Base-by-base conservation (phyloP, 2,113 vertebrate genomes). In the Plecturocebus donacophilus region DNA sequence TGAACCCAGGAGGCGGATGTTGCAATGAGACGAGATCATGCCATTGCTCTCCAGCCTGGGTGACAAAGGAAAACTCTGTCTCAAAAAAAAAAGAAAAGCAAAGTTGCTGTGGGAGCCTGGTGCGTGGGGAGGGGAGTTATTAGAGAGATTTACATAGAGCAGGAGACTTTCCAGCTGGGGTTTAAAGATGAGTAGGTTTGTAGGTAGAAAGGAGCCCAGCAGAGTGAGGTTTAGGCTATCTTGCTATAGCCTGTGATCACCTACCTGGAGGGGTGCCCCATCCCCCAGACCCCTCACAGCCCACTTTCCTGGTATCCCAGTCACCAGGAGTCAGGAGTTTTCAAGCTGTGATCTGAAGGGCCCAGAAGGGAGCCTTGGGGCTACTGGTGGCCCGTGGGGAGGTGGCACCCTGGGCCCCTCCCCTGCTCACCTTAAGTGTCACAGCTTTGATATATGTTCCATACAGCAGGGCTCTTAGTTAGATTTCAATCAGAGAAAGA, bases 41-140 rank as follows among this genome's bases (percentile, higher is more conserved):
- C 27, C 61, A 64, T 30, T 64, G 61, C 61, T 6, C 27, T 64
- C 61, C 61, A 64, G 61, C 27, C 27, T 64, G 61, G 27, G 61
- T 64, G 27, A 64, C 61, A 64, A 64, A 64, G 61, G 2, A 5
- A 64, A 5, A 64, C 27, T 64, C 61, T 30, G 2, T 64, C 61
- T 64, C 27, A 64, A 64, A 64, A 14, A 64, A 61, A 61, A 58
- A 23, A 58, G 10, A 25, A 58, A 32, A 64, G 12, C 27, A 64
- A 64, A 14, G 27, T 9, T 47, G 54, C 56, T 1, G 0, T 10
- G 84, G 71, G 17, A 79, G 45, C 30, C 75, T 30, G 49, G n/a
- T 38, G 2, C 1, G 16, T 23, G 14, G 42, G 40, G 5, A 6
- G 3, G 25, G 10, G 2, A 3, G 1, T 2, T 16, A 1, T 84